These are phyloP conservation scores for Pristionchus arcanus DNA, from an alignment of 2,888 invertebrate species.

Conservation along the genomic window DNA sequence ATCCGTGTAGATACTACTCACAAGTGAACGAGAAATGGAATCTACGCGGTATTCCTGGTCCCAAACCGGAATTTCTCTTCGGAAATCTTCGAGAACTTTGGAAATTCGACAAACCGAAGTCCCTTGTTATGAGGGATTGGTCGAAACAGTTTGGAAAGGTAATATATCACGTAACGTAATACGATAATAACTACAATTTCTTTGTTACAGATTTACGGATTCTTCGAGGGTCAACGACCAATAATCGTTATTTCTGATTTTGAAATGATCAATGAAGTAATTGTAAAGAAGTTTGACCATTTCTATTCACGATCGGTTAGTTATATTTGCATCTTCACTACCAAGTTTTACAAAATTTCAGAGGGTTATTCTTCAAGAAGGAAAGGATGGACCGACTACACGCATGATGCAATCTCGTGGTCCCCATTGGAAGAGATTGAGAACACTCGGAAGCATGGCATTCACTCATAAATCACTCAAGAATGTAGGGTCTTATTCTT, in stretches of 20 bases:
- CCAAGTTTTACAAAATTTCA: not conserved
- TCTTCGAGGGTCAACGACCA: constrained; percentile 66
- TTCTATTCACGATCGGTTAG: constrained; percentile 80
- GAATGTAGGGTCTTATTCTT: constrained; percentile 53
- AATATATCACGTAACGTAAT: not conserved
- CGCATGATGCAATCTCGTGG: constrained; percentile 80
- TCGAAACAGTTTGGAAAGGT: constrained; percentile 64
- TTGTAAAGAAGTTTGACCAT: constrained; percentile 80
- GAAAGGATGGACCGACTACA: constrained; percentile 67
- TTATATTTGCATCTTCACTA: not conserved
- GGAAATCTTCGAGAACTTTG: constrained; percentile 65
- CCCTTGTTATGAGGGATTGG: constrained; percentile 67
- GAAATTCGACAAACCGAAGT: constrained; percentile 60
- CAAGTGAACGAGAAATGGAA: constrained; percentile 67
- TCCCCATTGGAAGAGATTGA: constrained; percentile 82
- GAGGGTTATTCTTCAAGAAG: constrained; percentile 57
- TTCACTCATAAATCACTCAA: constrained; percentile 80
- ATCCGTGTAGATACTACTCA: constrained; percentile 55
- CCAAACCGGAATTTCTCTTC: constrained; percentile 64
- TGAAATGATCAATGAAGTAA: constrained; percentile 80
- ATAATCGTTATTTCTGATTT: constrained; percentile 80
- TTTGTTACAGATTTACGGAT: constrained; percentile 58
- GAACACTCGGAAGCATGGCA: constrained; percentile 81
- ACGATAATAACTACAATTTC: too few relatives aligned
- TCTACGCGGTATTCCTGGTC: constrained; percentile 69